Conservation (phyloP, 1,140 invertebrate species). For the Dryas iulia region DNA sequence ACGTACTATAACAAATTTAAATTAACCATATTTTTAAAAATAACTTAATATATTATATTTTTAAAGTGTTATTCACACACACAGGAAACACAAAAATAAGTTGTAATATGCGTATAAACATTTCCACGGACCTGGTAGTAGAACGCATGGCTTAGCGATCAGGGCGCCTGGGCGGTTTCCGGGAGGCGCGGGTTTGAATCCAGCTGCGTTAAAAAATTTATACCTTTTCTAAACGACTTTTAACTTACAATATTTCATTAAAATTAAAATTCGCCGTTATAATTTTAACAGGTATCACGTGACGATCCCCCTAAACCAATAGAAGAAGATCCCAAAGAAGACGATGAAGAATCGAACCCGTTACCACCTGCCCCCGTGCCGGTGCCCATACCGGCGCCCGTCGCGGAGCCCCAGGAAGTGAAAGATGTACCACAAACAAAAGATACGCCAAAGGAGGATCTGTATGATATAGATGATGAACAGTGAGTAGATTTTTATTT, state of each 20-base stretch:
- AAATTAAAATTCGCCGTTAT: neutral
- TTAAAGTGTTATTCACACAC: no score
- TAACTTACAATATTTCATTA: neutral
- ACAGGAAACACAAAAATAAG: no score
- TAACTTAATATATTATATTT: no score
- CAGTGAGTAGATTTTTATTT: conserved; percentile 25
- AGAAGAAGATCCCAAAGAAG: conserved; percentile 36
- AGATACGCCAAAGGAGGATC: conserved; percentile 13
- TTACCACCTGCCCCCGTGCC: neutral
- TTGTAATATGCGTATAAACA: no score
- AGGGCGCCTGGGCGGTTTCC: no score
- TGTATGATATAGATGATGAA: conserved; percentile 29
- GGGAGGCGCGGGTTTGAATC: no score
- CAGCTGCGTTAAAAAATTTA: no score
- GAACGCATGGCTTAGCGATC: no score
- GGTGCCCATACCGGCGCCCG: neutral
- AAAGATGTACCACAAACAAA: neutral
- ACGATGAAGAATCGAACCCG: neutral
- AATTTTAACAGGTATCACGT: conserved; percentile 30
- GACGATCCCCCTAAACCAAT: conserved; percentile 52
- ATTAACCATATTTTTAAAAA: no score
- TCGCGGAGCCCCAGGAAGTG: conserved; percentile 17
- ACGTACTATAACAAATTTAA: no score
- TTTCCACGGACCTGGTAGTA: no score
- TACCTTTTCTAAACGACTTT: no score